Conservation (phyloP, 2,113 vertebrate genomes). For the Gobius niger region DNA sequence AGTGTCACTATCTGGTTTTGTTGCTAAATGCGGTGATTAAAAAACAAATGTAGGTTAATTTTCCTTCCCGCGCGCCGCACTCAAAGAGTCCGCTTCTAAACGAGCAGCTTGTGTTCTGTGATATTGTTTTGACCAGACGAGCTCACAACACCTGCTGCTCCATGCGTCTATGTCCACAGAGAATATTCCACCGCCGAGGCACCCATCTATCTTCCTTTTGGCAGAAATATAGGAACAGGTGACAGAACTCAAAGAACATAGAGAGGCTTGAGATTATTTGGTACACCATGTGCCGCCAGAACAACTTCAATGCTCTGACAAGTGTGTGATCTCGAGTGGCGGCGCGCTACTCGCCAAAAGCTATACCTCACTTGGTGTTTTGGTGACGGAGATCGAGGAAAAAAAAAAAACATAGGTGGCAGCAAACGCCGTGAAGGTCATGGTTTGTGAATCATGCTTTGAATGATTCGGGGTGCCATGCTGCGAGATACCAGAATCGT, state of each 20-base stretch:
- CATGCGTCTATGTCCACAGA: slow-evolving; percentile 20
- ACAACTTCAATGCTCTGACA: slow-evolving; percentile 2
- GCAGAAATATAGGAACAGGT: slow-evolving; percentile 14
- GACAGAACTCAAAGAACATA: slow-evolving; percentile 12
- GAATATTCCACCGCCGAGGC: slow-evolving; percentile 7
- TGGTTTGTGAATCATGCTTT: slow-evolving; percentile 5
- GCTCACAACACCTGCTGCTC: slow-evolving; percentile 48
- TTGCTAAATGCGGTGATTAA: slow-evolving; percentile 26
- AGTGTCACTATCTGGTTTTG: slow-evolving; percentile 15
- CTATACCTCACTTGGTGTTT: slow-evolving; percentile 4
- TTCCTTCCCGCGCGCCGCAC: slow-evolving; percentile 26
- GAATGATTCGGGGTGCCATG: not conserved
- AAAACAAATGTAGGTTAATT: slow-evolving; percentile 37
- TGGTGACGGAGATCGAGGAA: not conserved
- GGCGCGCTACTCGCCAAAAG: not conserved
- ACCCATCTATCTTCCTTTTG: slow-evolving; percentile 9
- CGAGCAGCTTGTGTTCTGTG: slow-evolving; percentile 47
- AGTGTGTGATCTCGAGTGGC: not conserved
- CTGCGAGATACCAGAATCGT: slow-evolving; percentile 4
- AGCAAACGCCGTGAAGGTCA: not conserved
- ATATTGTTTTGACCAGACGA: slow-evolving; percentile 47
- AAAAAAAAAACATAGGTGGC: not conserved
- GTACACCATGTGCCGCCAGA: slow-evolving; percentile 9
- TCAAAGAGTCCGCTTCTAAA: slow-evolving; percentile 28
- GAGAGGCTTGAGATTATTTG: slow-evolving; percentile 6